Conservation (phyloP, 2,113 vertebrate genomes). For the Capreolus pygargus region DNA sequence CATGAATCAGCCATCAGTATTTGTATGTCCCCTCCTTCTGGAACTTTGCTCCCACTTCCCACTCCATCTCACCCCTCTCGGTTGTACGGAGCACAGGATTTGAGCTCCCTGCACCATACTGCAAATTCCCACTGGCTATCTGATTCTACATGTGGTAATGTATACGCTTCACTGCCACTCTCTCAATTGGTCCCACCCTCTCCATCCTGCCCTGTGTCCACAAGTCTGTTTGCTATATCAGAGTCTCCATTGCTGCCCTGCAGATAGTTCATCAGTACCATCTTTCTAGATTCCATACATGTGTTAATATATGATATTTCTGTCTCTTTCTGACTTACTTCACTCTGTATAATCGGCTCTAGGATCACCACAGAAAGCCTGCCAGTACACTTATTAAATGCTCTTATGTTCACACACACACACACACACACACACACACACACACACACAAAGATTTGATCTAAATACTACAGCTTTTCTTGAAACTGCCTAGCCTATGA, state of each 20-base stretch:
- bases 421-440: not conserved
- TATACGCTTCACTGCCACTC: not conserved
- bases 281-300: not conserved
- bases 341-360: not conserved
- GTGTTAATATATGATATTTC: not conserved
- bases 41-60: not conserved
- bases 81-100: not conserved
- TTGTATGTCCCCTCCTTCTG: not conserved
- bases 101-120: not conserved
- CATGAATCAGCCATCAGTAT: not conserved
- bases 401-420: not conserved
- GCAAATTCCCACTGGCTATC: not conserved
- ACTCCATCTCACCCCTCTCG: not conserved
- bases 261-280: not conserved
- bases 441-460: not conserved
- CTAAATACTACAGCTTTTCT: not conserved
- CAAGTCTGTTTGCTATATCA: not conserved
- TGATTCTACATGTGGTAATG: not conserved
- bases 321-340: not conserved
- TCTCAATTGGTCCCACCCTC: not conserved
- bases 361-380: not conserved
- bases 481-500: not conserved
- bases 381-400: not conserved
- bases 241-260: not conserved
- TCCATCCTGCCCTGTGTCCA: not conserved